Base-by-base conservation (phyloP, 2,113 vertebrate species). In the Calypte anna region DNA sequence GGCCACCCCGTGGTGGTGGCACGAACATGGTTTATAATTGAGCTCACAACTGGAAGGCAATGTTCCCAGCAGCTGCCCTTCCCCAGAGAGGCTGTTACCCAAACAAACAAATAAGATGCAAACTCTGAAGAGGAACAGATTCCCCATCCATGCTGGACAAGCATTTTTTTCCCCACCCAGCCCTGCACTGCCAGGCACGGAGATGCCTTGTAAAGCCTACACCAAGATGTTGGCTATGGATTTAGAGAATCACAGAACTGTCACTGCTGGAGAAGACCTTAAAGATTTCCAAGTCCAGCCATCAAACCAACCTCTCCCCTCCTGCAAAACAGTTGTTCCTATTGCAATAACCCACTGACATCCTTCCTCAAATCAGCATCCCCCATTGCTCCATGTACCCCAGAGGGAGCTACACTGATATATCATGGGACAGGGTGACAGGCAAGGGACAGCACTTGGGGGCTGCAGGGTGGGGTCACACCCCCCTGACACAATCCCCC, bases 11-110 rank as follows among this genome's bases (percentile, higher is more conserved):
- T 3, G 13, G 46, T 2, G 7, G 70, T 48, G 85, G 55, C 69
- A 72, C 0, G 4, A 57, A 36, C 18, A 0, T 0, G 0, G 3
- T 5, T 72, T 43, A 25, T 40, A 18, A 3, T 0, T 27, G 70
- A 76, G 33, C 25, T 79, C 61, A 24, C 27, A 18, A 10, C 25
- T 16, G 54, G 30, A 69, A 88, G 59, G 59, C 18, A 40, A 6
- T 4, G 1, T 12, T 61, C 24, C 81, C 5, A 1, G 14, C 16
- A 30, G 0, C 54, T 58, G 81, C 40, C 61, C 48, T 74, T 48
- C 18, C 67, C 59, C 8, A 0, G 1, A 25, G 43, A 64, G 13
- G 53, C 68, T 17, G 43, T 5, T 13, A 9, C 38, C 58, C n/a
- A 9, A 3, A 3, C 0, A 7, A 82, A 55, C 54, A 58, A 51